These are phyloP conservation scores for Chloromyia formosa DNA, from an alignment of 2,888 invertebrate species.

Conservation along the genomic window DNA sequence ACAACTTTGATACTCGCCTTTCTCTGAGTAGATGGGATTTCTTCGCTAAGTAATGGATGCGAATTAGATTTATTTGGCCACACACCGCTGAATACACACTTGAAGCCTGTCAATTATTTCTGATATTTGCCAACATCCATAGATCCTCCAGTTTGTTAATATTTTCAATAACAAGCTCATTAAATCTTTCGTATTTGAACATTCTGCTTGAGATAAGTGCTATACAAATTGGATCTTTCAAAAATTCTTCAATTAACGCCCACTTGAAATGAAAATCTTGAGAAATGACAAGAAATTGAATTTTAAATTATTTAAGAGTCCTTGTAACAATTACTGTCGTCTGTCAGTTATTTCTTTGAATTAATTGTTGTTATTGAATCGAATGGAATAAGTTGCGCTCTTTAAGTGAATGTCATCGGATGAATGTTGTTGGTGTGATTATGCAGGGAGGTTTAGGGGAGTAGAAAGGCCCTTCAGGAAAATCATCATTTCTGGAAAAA, in stretches of 20 bases:
- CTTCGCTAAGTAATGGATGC: no score
- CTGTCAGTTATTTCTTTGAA: slow-evolving; percentile 6
- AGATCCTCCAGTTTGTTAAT: background rate
- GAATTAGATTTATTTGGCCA: no score
- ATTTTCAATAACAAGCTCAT: slow-evolving; percentile 10
- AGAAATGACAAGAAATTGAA: slow-evolving; percentile 10
- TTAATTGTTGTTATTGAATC: background rate
- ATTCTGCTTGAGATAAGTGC: background rate
- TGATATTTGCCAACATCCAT: no score
- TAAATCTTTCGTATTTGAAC: slow-evolving; percentile 4
- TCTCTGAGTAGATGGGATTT: no score
- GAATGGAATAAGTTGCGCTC: background rate
- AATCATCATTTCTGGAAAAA: no score
- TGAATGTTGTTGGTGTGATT: no score
- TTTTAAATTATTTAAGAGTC: slow-evolving; percentile 3
- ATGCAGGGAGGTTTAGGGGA: no score
- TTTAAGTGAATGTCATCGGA: background rate
- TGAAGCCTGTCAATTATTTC: no score
- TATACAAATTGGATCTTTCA: slow-evolving; percentile 7
- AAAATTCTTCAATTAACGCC: slow-evolving; percentile 7
- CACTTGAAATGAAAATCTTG: slow-evolving; percentile 3
- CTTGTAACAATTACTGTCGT: slow-evolving; percentile 4
- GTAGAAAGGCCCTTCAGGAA: no score
- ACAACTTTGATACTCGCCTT: no score
- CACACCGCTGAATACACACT: no score